Evolutionary conservation across 2,888 invertebrate species (phyloP).

Genomic region (Drosophila cracens): DNA sequence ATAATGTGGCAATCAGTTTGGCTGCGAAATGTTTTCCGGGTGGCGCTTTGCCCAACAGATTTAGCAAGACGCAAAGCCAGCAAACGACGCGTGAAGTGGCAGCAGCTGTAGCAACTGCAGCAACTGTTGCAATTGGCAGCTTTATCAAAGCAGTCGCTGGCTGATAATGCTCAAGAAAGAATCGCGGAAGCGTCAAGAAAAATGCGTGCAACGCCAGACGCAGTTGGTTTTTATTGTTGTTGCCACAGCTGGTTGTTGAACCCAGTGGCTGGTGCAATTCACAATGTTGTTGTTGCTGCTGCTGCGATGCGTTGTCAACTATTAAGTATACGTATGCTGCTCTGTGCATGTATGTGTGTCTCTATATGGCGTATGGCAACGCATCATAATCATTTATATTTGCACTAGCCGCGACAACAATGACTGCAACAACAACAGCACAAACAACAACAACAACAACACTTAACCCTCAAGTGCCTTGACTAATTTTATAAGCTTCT

Average conservation of each 20-base stretch:
- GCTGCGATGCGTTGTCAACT: constrained; percentile 58
- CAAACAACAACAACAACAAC: constrained; percentile 20
- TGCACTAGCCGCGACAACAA: constrained; percentile 66
- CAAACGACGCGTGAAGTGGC: constrained; percentile 61
- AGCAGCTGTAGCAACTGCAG: constrained; percentile 30
- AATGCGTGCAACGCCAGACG: constrained; percentile 69
- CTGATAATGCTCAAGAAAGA: constrained; percentile 61
- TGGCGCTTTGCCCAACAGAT: constrained; percentile 54
- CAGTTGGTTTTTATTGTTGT: constrained; percentile 8
- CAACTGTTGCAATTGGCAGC: constrained; percentile 54
- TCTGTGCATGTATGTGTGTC: constrained; percentile 22
- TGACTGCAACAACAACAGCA: constrained; percentile 32
- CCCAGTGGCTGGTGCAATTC: constrained; percentile 56
- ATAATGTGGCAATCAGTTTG: constrained; percentile 56
- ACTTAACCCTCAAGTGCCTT: constrained; percentile 40
- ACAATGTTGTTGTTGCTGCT: constrained; percentile 44
- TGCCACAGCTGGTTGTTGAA: constrained; percentile 64
- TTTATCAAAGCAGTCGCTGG: constrained; percentile 55
- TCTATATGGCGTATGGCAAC: constrained; percentile 51
- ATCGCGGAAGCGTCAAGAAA: constrained; percentile 79
- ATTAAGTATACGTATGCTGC: constrained; percentile 48
- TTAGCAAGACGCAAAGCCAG: constrained; percentile 34
- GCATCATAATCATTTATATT: constrained; percentile 81
- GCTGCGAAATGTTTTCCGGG: constrained; percentile 59
- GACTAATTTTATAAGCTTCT: constrained; percentile 79